Base-by-base conservation (phyloP, 1,140 invertebrate genomes). In the Rhopalosiphum maidis region DNA sequence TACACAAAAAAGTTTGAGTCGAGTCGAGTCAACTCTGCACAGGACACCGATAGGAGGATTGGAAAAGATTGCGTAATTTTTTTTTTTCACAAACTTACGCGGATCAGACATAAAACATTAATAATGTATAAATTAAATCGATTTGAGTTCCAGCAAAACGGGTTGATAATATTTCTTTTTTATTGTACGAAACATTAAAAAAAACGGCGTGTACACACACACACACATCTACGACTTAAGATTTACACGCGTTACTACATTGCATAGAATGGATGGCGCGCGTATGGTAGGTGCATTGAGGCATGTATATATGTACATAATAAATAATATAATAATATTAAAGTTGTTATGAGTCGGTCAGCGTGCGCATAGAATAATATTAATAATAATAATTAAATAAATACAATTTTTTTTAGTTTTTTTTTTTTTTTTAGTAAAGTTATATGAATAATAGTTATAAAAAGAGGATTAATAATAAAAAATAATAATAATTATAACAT, bases 401-500 rank as follows among this genome's bases (percentile, higher is more conserved):
- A 85, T 82, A 86, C 55, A 87, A 37, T 60, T 46, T 43, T 30
- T 68, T 54, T 41, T 51, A 0, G 15, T 2, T 51, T 51, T 51
- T 51, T 30, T 68, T 30, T 68, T 51, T 83, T 46, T 51, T 60
- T 46, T 86, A 82, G 85, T 37, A 41, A 46, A 48, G 37, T 82
- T 82, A 77, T 91, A n/a, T 35, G 21, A 93, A 93, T 90, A 90
- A 43, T 93, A 90, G 41, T 90, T 88, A 86, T 88, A 87, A 86
- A 86, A 87, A 35, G 86, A 35, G 30, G 46, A 51, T 22, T 54
- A 54, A 89, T 25, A 89, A 55, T 89, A 54, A 89, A 54, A 37
- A 46, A 93, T 87, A 93, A 87, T 93, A 89, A 88, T 89, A 93
- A 87, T 77, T 46, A 86, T 88, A 88, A 93, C 51, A 68, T 87